Evolutionary conservation across 2,113 vertebrate species (phyloP), one percentile per base, ranked within the genome.

Genomic region (Scatophagus argus): DNA sequence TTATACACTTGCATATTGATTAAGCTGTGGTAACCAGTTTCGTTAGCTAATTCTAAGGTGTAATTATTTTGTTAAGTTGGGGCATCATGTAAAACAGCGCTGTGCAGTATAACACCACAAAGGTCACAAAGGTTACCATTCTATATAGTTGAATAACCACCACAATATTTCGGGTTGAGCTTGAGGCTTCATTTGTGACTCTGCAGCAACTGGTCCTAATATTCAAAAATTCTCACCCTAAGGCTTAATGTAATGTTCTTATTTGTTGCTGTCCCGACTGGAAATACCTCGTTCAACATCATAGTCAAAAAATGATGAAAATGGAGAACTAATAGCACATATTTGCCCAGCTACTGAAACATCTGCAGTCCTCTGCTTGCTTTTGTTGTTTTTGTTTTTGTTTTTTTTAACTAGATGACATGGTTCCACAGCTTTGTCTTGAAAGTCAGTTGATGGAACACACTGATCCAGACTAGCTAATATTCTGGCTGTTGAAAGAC

Each of bases 401-500:
- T n/a, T n/a, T n/a, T n/a, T 63, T 68, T 46, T 54, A 60, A 34
- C 51, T 47, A 63, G 29, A 72, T 66, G 23, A 19, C 55, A 52
- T 3, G 34, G 38, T 11, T 27, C 32, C 11, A 7, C 70, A n/a
- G 39, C 23, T 68, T 69, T 51, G 36, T 27, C 46, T 32, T 29
- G 27, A 60, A 52, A 19, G 16, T 13, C 11, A 16, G 59, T 39
- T 27, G 29, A 23, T 11, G 29, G 8, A 27, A 2, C 54, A 68
- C 6, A 41, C 29, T 23, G 16, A 60, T 23, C 2, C 52, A 67
- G 16, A 43, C 32, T 27, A 11, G 54, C 32, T 61, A 12, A 79
- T 59, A 43, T 51, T 67, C 43, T 60, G 58, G 10, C 38, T 29
- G 11, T 36, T 64, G 36, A 81, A 39, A 60, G 34, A 81, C 62